Evolutionary conservation across 2,888 invertebrate genomes (phyloP).

Genomic region (Meghimatium bilineatum): DNA sequence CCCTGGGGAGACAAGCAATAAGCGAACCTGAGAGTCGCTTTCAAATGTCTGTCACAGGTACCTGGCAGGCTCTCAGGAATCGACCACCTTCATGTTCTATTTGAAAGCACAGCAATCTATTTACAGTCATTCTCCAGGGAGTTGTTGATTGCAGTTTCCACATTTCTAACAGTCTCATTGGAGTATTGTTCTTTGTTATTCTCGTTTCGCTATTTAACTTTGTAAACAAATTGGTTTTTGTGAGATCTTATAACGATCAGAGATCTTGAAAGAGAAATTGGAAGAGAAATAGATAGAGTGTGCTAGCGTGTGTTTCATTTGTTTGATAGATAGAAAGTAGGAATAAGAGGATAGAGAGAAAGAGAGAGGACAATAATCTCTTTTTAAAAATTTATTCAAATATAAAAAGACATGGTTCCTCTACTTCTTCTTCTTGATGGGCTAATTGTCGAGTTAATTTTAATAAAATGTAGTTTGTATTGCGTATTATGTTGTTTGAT

Average conservation of each 20-base stretch:
- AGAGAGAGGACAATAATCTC: no score
- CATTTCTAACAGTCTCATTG: constrained; percentile 1
- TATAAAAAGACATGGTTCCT: no score
- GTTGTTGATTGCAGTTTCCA: constrained; percentile 13
- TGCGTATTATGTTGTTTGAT: no score
- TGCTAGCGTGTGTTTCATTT: no score
- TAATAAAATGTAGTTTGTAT: no score
- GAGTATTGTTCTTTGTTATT: constrained; percentile 15
- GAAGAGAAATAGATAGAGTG: no score
- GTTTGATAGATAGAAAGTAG: no score
- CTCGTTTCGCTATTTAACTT: constrained; percentile 7
- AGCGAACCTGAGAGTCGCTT: constrained; percentile 1
- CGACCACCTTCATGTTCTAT: background rate
- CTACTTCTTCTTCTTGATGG: no score
- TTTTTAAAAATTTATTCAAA: no score
- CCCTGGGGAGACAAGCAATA: constrained; percentile 11
- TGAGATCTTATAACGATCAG: background rate
- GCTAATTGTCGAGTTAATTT: no score
- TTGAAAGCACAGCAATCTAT: constrained; percentile 14
- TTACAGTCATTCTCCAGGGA: constrained; percentile 1
- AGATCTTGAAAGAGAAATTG: background rate
- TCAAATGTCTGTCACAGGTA: constrained; percentile 18
- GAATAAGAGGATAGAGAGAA: no score
- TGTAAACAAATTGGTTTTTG: constrained; percentile 17
- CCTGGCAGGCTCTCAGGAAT: constrained; percentile 17